Conservation (phyloP, 53 echinoderm and acorn worm species). For the Henricia sp. region DNA sequence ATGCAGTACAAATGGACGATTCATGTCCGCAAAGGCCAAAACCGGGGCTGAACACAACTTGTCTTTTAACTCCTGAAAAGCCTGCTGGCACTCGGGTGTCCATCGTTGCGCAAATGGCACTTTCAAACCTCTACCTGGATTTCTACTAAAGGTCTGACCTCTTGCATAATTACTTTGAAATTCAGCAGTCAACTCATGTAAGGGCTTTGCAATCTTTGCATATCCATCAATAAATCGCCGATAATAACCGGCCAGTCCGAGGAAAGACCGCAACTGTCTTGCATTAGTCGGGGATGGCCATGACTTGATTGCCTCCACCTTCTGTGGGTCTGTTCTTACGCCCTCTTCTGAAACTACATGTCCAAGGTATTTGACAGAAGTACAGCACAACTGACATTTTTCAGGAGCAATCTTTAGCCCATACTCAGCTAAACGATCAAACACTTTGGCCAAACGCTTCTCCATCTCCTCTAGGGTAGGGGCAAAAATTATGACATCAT, state of each 20-base stretch:
- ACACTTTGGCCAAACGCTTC: constrained; percentile 34
- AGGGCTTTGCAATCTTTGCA: constrained; percentile 40
- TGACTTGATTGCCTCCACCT: constrained; percentile 41
- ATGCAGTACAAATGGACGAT: constrained; percentile 64
- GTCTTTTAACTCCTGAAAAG: constrained; percentile 45
- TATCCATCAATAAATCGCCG: constrained; percentile 51
- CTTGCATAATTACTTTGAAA: neutral
- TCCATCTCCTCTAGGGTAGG: constrained; percentile 56
- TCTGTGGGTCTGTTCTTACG: constrained; percentile 58
- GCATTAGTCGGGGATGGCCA: constrained; percentile 51
- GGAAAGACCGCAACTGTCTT: constrained; percentile 42
- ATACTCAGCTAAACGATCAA: constrained; percentile 51
- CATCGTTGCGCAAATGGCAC: constrained; percentile 43
- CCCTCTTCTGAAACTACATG: constrained; percentile 55
- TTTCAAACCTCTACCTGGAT: neutral
- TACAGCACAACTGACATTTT: constrained; percentile 65
- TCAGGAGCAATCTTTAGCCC: constrained; percentile 61
- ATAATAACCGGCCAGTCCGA: too few relatives aligned
- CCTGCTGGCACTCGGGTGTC: constrained; percentile 58
- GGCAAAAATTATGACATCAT: constrained; percentile 63
- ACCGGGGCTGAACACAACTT: constrained; percentile 59
- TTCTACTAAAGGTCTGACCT: too few relatives aligned
- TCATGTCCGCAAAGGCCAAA: constrained; percentile 65
- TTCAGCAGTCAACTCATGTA: constrained; percentile 32
- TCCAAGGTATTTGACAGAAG: constrained; percentile 61